Conservation (phyloP, 2,113 vertebrate genomes). For the Zosterops pallidus region DNA sequence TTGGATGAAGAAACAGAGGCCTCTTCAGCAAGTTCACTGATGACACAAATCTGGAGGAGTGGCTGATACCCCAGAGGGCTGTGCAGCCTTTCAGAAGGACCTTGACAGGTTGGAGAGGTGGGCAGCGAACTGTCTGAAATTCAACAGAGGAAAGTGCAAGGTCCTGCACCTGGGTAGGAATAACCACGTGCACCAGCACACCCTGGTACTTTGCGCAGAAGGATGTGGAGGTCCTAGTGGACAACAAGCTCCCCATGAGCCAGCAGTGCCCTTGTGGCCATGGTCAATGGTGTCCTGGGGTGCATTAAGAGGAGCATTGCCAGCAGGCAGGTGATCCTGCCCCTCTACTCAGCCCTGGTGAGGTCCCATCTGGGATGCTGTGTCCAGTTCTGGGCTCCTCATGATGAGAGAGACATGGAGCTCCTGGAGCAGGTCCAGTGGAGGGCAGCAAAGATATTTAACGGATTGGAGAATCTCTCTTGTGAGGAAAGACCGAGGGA, state of each 20-base stretch:
- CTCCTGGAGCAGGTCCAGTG: rapidly evolving
- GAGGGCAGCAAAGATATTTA: not conserved
- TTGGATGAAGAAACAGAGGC: not conserved
- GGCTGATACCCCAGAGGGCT: not conserved
- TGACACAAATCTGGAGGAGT: not conserved
- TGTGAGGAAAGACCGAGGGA: not conserved
- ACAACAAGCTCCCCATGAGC: not conserved
- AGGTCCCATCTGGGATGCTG: not conserved
- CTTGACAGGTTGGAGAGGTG: not conserved
- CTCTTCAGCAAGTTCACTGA: not conserved
- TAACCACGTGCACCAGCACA: not conserved
- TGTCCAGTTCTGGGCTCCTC: not conserved
- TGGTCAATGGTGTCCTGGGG: rapidly evolving
- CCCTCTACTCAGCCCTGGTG: not conserved
- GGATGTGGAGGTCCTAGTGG: not conserved
- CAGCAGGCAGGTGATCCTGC: not conserved
- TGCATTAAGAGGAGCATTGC: not conserved
- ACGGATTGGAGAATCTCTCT: not conserved
- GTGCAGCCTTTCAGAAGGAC: not conserved
- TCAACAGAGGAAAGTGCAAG: not conserved
- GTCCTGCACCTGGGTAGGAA: not conserved
- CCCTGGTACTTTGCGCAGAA: not conserved
- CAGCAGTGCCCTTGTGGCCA: not conserved
- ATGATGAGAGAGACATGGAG: not conserved
- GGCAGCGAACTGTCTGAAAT: not conserved